Evolutionary conservation across 2,113 vertebrate species (phyloP).

Genomic region (Pygathrix nemaeus): DNA sequence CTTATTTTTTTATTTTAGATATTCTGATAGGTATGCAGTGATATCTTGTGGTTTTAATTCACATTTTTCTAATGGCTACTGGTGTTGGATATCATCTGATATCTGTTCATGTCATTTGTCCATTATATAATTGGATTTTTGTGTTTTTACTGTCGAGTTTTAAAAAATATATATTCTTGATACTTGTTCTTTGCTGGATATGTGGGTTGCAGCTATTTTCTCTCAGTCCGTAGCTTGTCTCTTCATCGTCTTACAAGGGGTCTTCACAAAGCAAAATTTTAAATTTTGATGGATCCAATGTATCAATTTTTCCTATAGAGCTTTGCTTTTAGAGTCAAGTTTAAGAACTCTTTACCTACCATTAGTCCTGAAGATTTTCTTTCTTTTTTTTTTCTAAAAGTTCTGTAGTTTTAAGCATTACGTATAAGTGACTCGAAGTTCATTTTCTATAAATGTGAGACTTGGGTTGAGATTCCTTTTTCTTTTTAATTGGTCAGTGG

Average conservation of each 20-base stretch:
- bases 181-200: not conserved
- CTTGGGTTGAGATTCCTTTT: not conserved
- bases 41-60: not conserved
- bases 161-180: not conserved
- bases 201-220: not conserved
- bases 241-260: not conserved
- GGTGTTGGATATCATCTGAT: not conserved
- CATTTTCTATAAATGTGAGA: not conserved
- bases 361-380: not conserved
- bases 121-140: not conserved
- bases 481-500: not conserved
- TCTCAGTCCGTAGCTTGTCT: not conserved
- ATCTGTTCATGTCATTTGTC: not conserved
- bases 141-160: not conserved
- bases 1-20: not conserved
- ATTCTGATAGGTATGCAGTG: not conserved
- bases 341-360: not conserved
- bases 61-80: not conserved
- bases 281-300: not conserved
- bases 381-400: not conserved
- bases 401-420: not conserved
- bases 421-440: not conserved
- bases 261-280: not conserved
- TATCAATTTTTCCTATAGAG: not conserved
- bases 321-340: not conserved